phyloP scores from a whole-genome alignment of 2,797 vertebrate genomes.

The Lophura swinhoii region DNA sequence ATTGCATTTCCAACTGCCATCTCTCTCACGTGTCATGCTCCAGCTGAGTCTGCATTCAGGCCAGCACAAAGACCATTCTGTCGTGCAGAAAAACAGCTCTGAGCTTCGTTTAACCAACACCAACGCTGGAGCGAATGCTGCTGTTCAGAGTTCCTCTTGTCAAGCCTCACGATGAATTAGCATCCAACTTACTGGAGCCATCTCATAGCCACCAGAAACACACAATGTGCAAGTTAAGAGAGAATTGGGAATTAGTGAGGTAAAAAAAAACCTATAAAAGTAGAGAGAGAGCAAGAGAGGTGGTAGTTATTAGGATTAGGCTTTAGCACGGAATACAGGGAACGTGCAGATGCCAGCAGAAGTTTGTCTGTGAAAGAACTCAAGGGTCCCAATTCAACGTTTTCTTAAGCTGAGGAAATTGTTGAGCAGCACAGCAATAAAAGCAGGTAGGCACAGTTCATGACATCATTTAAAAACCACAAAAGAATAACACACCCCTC shows the following conservation, averaged over 20 bases:
- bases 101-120: slow-evolving; percentile 1
- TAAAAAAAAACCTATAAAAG: not conserved
- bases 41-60: not conserved
- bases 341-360: not conserved
- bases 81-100: slow-evolving; percentile 6
- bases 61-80: slow-evolving; percentile 7
- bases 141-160: not conserved
- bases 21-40: not conserved
- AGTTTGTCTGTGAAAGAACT: not conserved
- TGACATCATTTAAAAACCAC: not conserved
- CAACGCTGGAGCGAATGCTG: not conserved
- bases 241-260: not conserved
- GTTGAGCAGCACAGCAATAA: not conserved
- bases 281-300: not conserved
- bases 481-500: not conserved
- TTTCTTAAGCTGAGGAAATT: not conserved
- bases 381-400: not conserved
- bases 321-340: not conserved
- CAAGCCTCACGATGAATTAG: not conserved
- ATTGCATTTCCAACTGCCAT: not conserved
- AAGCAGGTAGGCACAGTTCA: not conserved
- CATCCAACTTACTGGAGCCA: not conserved
- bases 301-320: not conserved
- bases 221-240: not conserved
- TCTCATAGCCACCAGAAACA: not conserved